Percentiles rank a stretch among this genome's conserved stretches.
phyloP scores from a whole-genome alignment of 2,797 vertebrate species.

The Dendrocincla fuliginosa region DNA sequence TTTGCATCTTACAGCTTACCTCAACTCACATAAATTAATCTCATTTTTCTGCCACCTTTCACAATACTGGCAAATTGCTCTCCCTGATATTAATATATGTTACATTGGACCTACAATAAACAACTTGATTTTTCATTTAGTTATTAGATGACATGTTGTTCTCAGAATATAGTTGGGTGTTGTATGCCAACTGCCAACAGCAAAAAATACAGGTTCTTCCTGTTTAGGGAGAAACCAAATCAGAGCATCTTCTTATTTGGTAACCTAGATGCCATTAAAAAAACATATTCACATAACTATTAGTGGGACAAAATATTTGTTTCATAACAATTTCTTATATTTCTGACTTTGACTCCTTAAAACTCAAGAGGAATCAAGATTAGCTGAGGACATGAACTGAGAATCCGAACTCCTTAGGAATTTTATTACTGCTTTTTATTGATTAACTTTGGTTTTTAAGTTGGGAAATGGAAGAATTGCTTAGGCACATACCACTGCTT shows the following conservation, averaged over 20 bases:
- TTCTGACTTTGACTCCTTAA: neutral
- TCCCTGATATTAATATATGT: neutral
- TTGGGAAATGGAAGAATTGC: neutral
- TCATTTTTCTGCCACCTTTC: neutral
- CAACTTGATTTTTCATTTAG: constrained; percentile 20
- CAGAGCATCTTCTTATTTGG: neutral
- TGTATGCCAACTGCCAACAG: constrained; percentile 49
- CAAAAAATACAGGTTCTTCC: constrained; percentile 60
- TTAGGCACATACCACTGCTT: neutral
- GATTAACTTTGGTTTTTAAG: neutral
- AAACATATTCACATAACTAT: neutral
- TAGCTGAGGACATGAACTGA: neutral
- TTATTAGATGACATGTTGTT: constrained; percentile 7
- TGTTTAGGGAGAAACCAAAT: constrained; percentile 38
- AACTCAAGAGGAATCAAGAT: neutral
- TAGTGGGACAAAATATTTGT: neutral
- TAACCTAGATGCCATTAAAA: neutral
- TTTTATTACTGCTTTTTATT: neutral
- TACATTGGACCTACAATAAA: neutral
- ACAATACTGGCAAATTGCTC: neutral
- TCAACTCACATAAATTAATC: neutral
- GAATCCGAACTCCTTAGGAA: neutral
- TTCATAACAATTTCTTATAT: neutral
- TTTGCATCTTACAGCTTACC: neutral
- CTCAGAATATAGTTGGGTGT: neutral